Base-by-base conservation (phyloP, 2,888 invertebrate genomes). In the Rhagonycha fulva region DNA sequence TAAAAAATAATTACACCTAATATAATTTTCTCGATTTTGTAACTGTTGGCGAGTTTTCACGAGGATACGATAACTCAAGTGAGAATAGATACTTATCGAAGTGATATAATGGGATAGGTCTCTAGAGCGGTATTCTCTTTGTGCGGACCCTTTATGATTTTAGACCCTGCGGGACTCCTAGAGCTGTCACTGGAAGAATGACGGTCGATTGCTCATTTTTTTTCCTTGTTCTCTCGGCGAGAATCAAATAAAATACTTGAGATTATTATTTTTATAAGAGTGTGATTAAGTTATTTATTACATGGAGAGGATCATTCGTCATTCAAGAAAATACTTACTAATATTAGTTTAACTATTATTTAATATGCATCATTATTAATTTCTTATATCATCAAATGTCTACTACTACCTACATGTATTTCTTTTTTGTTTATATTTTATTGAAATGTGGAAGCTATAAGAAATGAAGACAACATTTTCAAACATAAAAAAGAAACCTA, bases 81-180 rank as follows among this genome's bases (percentile, higher is more conserved):
- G 77, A 77, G 77, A 77, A 77, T 77, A 77, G 77, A 77, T 77
- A 77, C 75, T 77, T 77, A 77, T 77, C 77, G 77, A 77, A 74
- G 77, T 77, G 77, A 77, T 77, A 77, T 77, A 77, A 77, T 77
- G 71, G 74, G 74, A 77, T 77, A 75, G 77, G 77, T 77, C 77
- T 77, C 77, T 71, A 77, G 77, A 77, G 77, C 77, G 77, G 77
- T 74, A 75, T 77, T 77, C 75, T 75, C 77, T 77, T 77, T 77
- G 77, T 77, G 74, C 77, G 72, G 77, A 77, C 74, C 77, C 77
- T 77, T 77, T 77, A 77, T 77, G 77, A 77, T 77, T 77, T 77
- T 67, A 63, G 74, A 74, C 77, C 77, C 74, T 72, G 74, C 74
- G 77, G 77, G 77, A 74, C 77, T 77, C 74, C 77, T 77, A 77